phyloP scores from a whole-genome alignment of 1,140 invertebrate species.

The Oncopodura yosiiana region DNA sequence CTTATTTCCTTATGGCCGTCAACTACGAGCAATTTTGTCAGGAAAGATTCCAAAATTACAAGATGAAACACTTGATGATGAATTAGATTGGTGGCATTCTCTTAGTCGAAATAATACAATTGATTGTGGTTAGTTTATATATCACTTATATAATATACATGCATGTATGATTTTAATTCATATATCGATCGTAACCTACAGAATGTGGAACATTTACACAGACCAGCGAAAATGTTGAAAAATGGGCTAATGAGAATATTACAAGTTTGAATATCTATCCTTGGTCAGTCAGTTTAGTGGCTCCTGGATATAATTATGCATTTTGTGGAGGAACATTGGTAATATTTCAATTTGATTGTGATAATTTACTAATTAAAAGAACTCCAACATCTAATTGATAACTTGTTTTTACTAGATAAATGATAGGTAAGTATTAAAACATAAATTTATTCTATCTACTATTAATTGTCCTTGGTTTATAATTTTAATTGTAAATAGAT shows the following conservation, averaged over 20 bases:
- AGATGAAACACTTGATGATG: not conserved
- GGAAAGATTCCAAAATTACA: not conserved
- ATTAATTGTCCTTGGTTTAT: no score
- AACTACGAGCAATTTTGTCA: conserved; percentile 7
- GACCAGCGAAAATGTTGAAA: not conserved
- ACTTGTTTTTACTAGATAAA: no score
- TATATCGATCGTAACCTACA: not conserved
- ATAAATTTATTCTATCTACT: no score
- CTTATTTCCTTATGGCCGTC: conserved; percentile 11
- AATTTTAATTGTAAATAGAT: no score
- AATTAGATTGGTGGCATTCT: conserved; percentile 14
- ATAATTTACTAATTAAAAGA: no score
- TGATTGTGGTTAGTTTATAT: conserved; percentile 12
- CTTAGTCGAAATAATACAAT: conserved; percentile 22
- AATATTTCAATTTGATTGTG: no score
- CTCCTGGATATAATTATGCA: conserved; percentile 15
- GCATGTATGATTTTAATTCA: not conserved
- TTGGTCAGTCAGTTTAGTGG: conserved; percentile 25
- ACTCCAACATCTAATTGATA: no score
- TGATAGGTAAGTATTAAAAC: no score
- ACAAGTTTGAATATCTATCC: conserved; percentile 14
- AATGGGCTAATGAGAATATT: conserved; percentile 16
- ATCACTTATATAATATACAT: not conserved
- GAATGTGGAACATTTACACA: conserved; percentile 13
- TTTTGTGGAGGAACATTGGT: conserved; percentile 24